These are phyloP conservation scores for Chelidonichthys spinosus DNA, from an alignment of 2,797 vertebrate species.

Conservation along the genomic window DNA sequence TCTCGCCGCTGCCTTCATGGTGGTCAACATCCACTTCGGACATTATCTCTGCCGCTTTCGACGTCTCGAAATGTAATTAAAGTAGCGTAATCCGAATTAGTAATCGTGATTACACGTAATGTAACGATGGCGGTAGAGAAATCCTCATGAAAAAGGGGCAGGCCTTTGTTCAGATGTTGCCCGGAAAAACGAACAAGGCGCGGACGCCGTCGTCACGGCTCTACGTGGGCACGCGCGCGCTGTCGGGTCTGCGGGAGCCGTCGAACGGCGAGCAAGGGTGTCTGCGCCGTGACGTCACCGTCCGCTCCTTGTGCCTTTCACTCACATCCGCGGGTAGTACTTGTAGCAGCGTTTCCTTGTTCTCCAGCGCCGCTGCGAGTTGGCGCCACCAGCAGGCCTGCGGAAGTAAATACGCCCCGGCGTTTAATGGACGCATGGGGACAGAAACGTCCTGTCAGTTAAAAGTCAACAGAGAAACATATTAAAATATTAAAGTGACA, in stretches of 20 bases:
- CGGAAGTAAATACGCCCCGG: background rate
- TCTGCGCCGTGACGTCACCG: fast-evolving
- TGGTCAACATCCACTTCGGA: constrained; percentile 68
- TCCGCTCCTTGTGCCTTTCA: background rate
- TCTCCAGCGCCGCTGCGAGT: constrained; percentile 4
- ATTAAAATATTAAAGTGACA: background rate
- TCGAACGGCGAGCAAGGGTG: fast-evolving
- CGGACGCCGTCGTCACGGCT: fast-evolving
- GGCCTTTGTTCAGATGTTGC: constrained; percentile 70
- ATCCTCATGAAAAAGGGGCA: constrained; percentile 76
- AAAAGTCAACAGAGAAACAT: background rate
- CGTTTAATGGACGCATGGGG: background rate
- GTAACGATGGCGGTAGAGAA: constrained; percentile 78
- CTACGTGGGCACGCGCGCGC: background rate
- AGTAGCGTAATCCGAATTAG: constrained; percentile 80
- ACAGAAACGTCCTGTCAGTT: background rate
- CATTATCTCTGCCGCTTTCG: constrained; percentile 13
- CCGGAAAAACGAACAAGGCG: constrained; percentile 33
- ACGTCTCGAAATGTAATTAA: constrained; percentile 54
- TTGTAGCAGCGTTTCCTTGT: constrained; percentile 28
- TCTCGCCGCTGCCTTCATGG: constrained; percentile 65
- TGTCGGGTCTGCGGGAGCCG: fast-evolving
- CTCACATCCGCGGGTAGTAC: background rate
- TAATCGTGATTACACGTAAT: constrained; percentile 84
- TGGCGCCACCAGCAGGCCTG: constrained; percentile 57